phyloP scores from a whole-genome alignment of 2,797 vertebrate genomes.

The Sebastes diploproa region DNA sequence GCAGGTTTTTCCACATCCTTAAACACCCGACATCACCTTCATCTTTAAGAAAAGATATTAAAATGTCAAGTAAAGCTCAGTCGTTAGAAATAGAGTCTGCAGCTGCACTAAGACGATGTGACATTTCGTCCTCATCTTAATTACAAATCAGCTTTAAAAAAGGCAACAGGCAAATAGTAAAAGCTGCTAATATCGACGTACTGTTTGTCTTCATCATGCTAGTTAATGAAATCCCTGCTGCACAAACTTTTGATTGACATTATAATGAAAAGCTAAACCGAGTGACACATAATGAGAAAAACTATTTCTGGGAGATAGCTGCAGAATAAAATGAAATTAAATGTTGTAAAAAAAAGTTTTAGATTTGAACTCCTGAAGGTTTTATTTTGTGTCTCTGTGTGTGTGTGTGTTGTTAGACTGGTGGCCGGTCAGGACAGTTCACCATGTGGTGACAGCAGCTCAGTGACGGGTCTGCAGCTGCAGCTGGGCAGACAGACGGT shows the following conservation, averaged over 20 bases:
- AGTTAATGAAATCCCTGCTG: not conserved
- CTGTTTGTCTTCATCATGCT: not conserved
- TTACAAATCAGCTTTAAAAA: not conserved
- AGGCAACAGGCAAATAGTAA: not conserved
- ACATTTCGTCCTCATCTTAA: constrained; percentile 12
- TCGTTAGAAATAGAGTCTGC: not conserved
- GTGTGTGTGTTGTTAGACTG: constrained; percentile 67
- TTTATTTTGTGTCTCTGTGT: not conserved
- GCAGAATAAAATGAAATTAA: not conserved
- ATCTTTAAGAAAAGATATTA: not conserved
- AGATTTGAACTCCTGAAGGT: not conserved
- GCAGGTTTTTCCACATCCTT: not conserved
- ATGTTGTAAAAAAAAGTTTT: not conserved
- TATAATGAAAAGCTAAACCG: not conserved
- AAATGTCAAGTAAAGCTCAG: constrained; percentile 19
- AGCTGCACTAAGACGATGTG: not conserved
- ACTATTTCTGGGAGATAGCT: not conserved
- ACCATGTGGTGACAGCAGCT: constrained; percentile 49
- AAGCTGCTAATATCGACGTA: not conserved
- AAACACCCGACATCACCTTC: not conserved
- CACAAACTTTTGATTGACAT: constrained; percentile 3
- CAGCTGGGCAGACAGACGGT: constrained; percentile 87
- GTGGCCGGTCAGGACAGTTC: constrained; percentile 65
- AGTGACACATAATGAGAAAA: not conserved
- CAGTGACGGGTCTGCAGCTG: constrained; percentile 84